Evolutionary conservation across 1,140 invertebrate species (phyloP), one percentile per base, ranked within the genome.

Genomic region (Parasteatoda tepidariorum): DNA sequence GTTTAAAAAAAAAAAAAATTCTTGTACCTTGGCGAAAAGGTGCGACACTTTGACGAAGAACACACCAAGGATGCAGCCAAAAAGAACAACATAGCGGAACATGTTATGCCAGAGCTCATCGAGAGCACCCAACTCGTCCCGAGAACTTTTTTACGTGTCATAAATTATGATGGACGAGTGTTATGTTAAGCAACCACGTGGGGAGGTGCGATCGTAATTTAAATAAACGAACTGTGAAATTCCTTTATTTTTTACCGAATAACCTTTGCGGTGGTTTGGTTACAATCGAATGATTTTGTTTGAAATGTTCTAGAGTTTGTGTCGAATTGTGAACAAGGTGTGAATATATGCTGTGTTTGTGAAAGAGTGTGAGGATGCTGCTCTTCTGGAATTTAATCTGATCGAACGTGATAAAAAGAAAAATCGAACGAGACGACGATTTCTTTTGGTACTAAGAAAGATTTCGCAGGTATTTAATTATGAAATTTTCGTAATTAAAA

Each of bases 91-190:
- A 76, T 64, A 31, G 73, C 59, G 28, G 73, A 64, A 64, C 61
- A 76, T 76, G 61, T 76, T 76, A 76, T 64, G 59, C 64, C 31
- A 48, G 38, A 28, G 59, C 33, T 28, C 18, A 26, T 28, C 59
- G 22, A 61, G 54, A n/a, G 71, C 71, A 74, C 22, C 64, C 22
- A 26, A 57, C 26, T 9, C 31, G 33, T 41, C 48, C 59, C 4
- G 30, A 41, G 48, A 30, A 76, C 30, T 18, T 57, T 59, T 68
- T 68, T 68, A 34, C 48, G 30, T 79, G 76, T 79, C 76, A 79
- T 79, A 79, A 79, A 79, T 79, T 68, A 26, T 79, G 76, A 79
- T 79, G 76, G 64, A 67, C 48, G 64, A 79, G 18, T 79, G 64
- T 79, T 79, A 79, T 79, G 76, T 64, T 64, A 79, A 68, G 64